phyloP scores from a whole-genome alignment of 2,888 invertebrate genomes.

The Abrostola tripartita region DNA sequence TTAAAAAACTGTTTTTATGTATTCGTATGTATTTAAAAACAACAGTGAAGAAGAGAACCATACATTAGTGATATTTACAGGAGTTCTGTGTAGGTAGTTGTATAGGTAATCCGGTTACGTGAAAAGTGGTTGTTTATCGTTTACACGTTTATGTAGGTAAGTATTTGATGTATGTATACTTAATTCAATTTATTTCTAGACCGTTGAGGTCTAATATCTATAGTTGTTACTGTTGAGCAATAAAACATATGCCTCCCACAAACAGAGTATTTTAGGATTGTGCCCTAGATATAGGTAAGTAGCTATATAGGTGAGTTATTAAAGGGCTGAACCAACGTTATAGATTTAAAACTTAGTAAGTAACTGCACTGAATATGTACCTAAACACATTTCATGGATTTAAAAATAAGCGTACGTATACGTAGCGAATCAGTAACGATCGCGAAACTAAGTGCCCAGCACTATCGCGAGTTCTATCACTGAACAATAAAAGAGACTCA shows the following conservation, averaged over 20 bases:
- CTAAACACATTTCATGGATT: constrained; percentile 4
- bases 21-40: no score
- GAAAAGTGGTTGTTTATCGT: background rate
- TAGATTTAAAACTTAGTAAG: no score
- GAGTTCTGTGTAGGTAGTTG: background rate
- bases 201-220: background rate
- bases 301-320: no score
- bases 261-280: no score
- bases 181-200: background rate
- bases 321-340: no score
- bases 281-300: no score
- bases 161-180: background rate
- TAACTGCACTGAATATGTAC: no score
- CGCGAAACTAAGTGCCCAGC: constrained; percentile 19
- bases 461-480: constrained; percentile 21
- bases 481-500: constrained; percentile 78
- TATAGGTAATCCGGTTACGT: background rate
- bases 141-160: background rate
- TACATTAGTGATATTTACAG: no score
- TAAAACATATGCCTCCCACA: no score
- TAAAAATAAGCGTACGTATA: constrained; percentile 37
- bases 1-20: no score
- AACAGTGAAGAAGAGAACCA: no score
- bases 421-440: constrained; percentile 29
- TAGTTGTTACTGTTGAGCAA: no score